Evolutionary conservation across 2,888 invertebrate genomes (phyloP), one percentile per base, ranked within the genome.

Genomic region (Andrena camellia): DNA sequence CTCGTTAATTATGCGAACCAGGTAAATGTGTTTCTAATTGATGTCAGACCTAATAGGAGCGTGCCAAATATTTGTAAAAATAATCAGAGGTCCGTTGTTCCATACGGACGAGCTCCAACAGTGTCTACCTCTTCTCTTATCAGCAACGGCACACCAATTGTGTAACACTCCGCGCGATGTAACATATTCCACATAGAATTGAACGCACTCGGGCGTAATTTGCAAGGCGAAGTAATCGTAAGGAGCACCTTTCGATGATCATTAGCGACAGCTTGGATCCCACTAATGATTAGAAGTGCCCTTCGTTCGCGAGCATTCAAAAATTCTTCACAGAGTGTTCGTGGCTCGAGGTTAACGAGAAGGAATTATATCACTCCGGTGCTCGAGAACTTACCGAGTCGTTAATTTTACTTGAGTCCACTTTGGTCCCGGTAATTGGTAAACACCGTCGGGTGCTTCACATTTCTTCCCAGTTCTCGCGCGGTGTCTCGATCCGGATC

Each of bases 371-470:
- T 8, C 54, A 13, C 26, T 8, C 35, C 17, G 69, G 26, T 23
- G 52, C 50, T 81, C 57, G 80, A 52, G 17, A 78, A 35, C 35
- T 67, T 42, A 50, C 42, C 80, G 78, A 57, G 17, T 71, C 80
- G 80, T 78, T 81, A 78, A 78, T 68, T 73, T 78, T 62, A 29
- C 52, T 42, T 78, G 54, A 78, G 42, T 35, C 33, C 54, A 20
- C 72, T 77, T 20, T 4, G n/a, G 20, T 0, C 54, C 57, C 20
- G 63, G 10, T 69, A 78, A 78, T 74, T 78, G 68, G 17, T 68
- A 62, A 54, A 57, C 35, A 59, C 57, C 5, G 31, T 5, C 20
- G n/a, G 23, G 10, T 4, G 23, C 17, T 29, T 52, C 33, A 7
- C 7, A 1, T 4, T 54, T 10, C 20, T 33, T n/a, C 20, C 17